Conservation (phyloP, 2,888 invertebrate species). For the Itoplectis maculator region DNA sequence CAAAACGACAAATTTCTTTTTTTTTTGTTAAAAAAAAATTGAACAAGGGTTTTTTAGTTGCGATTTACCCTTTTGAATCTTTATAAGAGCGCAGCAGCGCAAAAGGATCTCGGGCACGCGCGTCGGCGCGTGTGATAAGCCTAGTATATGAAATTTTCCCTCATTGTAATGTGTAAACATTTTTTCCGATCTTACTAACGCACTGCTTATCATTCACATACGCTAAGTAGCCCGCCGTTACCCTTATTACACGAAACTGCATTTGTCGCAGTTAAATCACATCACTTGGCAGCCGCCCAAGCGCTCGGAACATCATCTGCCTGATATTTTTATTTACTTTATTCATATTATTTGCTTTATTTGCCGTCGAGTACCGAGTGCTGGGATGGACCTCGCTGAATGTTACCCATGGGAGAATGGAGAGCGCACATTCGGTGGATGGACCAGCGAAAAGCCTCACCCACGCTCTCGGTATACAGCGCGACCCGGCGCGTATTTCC, state of each 20-base stretch:
- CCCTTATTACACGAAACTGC: background rate
- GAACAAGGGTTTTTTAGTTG: too few species aligned
- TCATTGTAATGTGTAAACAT: too few species aligned
- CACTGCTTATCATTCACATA: too few species aligned
- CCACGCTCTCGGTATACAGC: constrained; percentile 45
- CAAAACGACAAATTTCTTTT: too few species aligned
- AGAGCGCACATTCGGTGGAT: constrained; percentile 27
- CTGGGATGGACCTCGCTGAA: background rate
- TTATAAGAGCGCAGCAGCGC: too few species aligned
- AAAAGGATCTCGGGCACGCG: too few species aligned
- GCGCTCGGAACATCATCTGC: constrained; percentile 1
- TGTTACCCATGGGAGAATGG: background rate
- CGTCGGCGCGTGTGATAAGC: too few species aligned
- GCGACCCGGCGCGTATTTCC: background rate
- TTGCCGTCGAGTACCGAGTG: background rate
- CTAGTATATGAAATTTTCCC: too few species aligned
- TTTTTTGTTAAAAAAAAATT: too few species aligned
- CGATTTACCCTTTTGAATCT: too few species aligned
- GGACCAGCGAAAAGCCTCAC: constrained; percentile 58
- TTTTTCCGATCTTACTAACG: too few species aligned
- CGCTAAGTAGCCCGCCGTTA: too few species aligned
- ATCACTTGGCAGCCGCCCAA: background rate
- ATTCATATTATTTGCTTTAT: constrained; percentile 2
- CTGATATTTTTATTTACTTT: background rate
- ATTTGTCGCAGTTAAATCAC: background rate